phyloP scores from a whole-genome alignment of 2,888 invertebrate species.

The Mimachlamys varia region DNA sequence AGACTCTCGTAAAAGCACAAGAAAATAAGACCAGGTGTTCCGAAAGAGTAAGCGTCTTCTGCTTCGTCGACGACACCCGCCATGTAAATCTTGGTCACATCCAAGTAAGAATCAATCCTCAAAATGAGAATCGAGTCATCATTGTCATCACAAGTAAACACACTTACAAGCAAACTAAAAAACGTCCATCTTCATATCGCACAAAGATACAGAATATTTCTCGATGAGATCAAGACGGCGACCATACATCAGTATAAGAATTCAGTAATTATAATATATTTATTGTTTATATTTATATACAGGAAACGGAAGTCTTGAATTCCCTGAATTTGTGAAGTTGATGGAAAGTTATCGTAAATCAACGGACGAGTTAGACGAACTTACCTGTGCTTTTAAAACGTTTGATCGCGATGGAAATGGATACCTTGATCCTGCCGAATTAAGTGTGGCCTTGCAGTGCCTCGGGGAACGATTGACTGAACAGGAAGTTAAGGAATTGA shows the following conservation, averaged over 20 bases:
- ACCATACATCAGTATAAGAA: background rate
- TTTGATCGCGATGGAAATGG: background rate
- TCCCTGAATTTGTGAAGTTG: background rate
- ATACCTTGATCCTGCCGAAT: background rate
- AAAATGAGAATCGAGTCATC: too few species aligned
- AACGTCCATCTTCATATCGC: too few species aligned
- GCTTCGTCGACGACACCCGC: too few species aligned
- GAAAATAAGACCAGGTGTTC: too few species aligned
- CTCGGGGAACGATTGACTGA: background rate
- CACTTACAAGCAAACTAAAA: too few species aligned
- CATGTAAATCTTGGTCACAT: too few species aligned
- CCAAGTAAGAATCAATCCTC: too few species aligned
- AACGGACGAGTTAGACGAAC: background rate
- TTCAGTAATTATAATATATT: background rate
- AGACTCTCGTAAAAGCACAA: too few species aligned
- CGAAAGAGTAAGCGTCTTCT: too few species aligned
- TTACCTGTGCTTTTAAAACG: background rate
- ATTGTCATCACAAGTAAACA: too few species aligned
- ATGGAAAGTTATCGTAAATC: background rate
- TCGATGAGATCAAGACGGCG: too few species aligned
- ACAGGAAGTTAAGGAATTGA: background rate
- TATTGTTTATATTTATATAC: background rate
- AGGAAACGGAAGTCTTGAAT: background rate
- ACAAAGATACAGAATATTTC: too few species aligned
- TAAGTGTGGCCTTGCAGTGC: background rate